Base-by-base conservation (phyloP, 2,113 vertebrate genomes). In the Castor canadensis region DNA sequence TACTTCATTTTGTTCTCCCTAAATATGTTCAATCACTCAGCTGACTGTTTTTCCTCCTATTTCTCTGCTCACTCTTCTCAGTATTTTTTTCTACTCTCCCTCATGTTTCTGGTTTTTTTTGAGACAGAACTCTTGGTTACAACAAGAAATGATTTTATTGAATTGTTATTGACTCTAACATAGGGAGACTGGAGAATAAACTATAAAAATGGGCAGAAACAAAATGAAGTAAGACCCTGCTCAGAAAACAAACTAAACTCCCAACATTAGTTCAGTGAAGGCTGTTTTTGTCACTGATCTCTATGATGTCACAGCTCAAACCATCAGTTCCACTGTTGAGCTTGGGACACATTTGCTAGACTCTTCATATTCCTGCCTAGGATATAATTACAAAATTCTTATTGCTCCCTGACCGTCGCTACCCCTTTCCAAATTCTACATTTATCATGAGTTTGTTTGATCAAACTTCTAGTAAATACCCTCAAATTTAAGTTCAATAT, bases 281-380 rank as follows among this genome's bases (percentile, higher is more conserved):
- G n/a, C 12, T 56, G 1, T n/a, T 40, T 17, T 13, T 40, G 35
- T 15, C 15, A 2, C 8, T 79, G 11, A 45, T 26, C 19, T 77
- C 19, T 20, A 5, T 6, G 13, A n/a, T 62, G 30, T 3, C 30
- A 56, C 38, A 22, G 22, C 16, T 76, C 43, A 38, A 6, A 56
- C 20, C n/a, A 28, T 15, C 30, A 76, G 1, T 30, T 35, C 4
- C 24, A 12, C 12, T 32, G 28, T 1, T 22, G 17, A 47, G 79
- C 24, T 4, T 17, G 49, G 11, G 11, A n/a, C 0, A 1, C 1
- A 9, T 54, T 67, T 86, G 0, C 47, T 40, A 19, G 5, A 47
- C 20, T 19, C 4, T 47, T 89, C 9, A 15, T 38, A 47, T 7
- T 5, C 24, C 6, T 80, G 8, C 40, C 60, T 30, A 26, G 35